Evolutionary conservation across 2,113 vertebrate genomes (phyloP).

Genomic region (Ictalurus furcatus): DNA sequence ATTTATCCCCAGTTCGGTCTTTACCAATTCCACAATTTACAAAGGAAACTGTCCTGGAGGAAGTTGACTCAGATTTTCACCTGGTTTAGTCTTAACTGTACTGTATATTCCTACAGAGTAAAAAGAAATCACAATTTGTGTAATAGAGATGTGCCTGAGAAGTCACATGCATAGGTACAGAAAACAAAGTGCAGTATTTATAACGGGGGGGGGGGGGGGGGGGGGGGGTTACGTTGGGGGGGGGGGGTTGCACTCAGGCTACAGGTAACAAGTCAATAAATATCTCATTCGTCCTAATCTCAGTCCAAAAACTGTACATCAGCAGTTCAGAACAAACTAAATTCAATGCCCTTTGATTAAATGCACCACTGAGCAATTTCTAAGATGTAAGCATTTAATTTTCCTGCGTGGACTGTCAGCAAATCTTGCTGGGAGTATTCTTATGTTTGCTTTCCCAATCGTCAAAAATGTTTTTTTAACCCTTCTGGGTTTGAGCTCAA

Average conservation of each 20-base stretch:
- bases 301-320: conserved; percentile 13
- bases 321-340: conserved; percentile 44
- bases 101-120: neutral
- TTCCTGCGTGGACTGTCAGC: conserved; percentile 26
- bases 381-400: conserved; percentile 43
- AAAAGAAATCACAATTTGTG: neutral
- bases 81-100: neutral
- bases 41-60: neutral
- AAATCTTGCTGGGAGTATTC: conserved; percentile 29
- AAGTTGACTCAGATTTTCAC: neutral
- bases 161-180: neutral
- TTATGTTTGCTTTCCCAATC: conserved; percentile 31
- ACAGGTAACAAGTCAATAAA: conserved; percentile 31
- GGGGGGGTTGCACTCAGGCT: conserved; percentile 1
- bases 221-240: too few species aligned
- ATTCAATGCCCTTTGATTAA: conserved; percentile 37
- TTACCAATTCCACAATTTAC: too few species aligned
- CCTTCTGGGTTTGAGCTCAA: neutral
- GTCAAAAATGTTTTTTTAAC: neutral
- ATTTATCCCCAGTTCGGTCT: too few species aligned
- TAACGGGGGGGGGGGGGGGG: neutral
- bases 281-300: conserved; percentile 34
- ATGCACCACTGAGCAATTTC: conserved; percentile 40
- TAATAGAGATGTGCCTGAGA: neutral
- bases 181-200: neutral